Evolutionary conservation across 2,113 vertebrate species (phyloP), one percentile per base, ranked within the genome.

Genomic region (Mus pahari): DNA sequence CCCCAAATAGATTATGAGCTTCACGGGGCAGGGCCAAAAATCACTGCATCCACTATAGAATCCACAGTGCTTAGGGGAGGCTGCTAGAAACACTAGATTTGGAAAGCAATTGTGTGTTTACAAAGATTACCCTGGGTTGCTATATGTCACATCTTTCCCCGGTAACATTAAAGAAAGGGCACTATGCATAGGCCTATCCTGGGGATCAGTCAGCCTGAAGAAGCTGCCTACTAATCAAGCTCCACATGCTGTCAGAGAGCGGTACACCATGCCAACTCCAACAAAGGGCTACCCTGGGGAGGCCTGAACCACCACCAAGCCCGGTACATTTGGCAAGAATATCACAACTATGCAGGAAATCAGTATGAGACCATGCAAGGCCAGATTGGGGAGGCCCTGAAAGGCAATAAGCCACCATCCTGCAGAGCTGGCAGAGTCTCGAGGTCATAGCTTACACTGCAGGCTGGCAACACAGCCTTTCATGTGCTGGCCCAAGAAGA

Each of bases 341-440:
- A 64, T 92, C 91, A 81, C 74, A 68, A 53, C 58, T 1, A 7
- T 12, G 60, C 58, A 1, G 39, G 77, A 71, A 53, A 48, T 60
- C 91, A 53, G 77, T 36, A 66, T 84, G 75, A 81, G 64, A 53
- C 33, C 0, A 0, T 26, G 64, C 60, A 8, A 50, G 50, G 36
- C 88, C 94, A 94, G 94, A 88, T 58, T 60, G 75, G 90, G 91
- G 64, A 96, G 95, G 84, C 91, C 95, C 88, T 71, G 79, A 45
- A 93, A 95, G 94, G 88, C 77, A 68, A 48, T 94, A 90, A 73
- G 96, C 89, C 95, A 86, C 58, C 0, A 0, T 50, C 90, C 91
- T 1, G 1, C 79, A 10, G 84, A 88, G 89, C 50, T 66, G 60
- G 92, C 91, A 86, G 84, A 75, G 87, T 92, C 75, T 26, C 9